Evolutionary conservation across 1,140 invertebrate species (phyloP), one percentile per base, ranked within the genome.

Genomic region (Cotesia chilonis): DNA sequence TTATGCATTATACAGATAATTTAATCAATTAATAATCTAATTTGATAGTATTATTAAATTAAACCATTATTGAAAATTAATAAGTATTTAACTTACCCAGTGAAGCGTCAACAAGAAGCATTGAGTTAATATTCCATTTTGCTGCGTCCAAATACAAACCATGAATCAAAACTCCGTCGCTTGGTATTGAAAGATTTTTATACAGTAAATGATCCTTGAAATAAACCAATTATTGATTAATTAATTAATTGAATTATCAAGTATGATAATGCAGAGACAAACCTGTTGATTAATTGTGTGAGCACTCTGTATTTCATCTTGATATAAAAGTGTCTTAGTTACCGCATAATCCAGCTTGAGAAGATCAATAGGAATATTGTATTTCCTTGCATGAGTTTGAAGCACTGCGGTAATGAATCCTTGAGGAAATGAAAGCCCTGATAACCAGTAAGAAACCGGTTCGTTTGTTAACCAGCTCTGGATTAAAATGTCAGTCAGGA

Each of bases 391-490:
- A 83, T 92, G 92, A 0, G 95, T 95, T 86, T 97, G 96, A 63
- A 96, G 85, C 12, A 93, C 90, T 4, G 94, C 95, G 4, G 95
- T 97, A 69, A 97, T 88, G 80, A 97, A 94, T 52, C 95, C 95
- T 89, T 97, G 95, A 0, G 95, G 95, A 82, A 96, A 97, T 83
- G 94, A 97, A 78, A 97, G 92, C 14, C 95, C 96, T 52, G 95
- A 94, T 38, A 97, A 83, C 96, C 95, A 97, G 80, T 92, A 96
- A 4, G 94, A 96, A 47, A 89, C 88, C 9, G 94, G 94, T n/a
- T 85, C 91, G 7, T 89, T 88, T 52, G 86, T 83, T 10, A 94
- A 86, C 96, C 96, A 97, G 70, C 87, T 89, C 90, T 92, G 75
- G 10, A 47, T 47, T 47, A 9, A 47, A 47, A 47, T 47, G 3